A percentile compares a stretch with the other conserved stretches of the same genome.
Evolutionary conservation across 1,140 invertebrate species (phyloP).

Genomic region (Aphelinus certus): DNA sequence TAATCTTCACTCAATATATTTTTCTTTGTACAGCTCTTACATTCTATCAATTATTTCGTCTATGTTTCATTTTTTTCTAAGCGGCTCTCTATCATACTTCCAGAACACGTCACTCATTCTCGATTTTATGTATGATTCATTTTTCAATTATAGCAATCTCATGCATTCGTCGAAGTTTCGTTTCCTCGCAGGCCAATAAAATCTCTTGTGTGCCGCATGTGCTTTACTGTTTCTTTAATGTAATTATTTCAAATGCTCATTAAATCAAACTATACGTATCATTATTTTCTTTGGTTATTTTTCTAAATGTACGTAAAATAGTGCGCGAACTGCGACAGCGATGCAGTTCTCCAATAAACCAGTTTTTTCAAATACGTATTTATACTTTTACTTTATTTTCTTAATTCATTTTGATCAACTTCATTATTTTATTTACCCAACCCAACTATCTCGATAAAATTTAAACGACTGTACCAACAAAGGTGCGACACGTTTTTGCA

Average conservation of each 20-base stretch:
- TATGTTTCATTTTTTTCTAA: slow-evolving; percentile 40
- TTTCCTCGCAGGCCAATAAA: slow-evolving; percentile 41
- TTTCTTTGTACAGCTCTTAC: slow-evolving; percentile 58
- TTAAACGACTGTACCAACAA: slow-evolving; percentile 24
- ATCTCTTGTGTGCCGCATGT: not conserved
- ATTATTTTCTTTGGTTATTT: slow-evolving; percentile 26
- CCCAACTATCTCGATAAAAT: slow-evolving; percentile 34
- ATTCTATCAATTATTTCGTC: slow-evolving; percentile 41
- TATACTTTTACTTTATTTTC: slow-evolving; percentile 22
- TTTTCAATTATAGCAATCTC: not conserved
- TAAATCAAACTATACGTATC: slow-evolving; percentile 42
- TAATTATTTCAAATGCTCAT: slow-evolving; percentile 36
- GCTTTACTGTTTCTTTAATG: slow-evolving; percentile 34
- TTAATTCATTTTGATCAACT: slow-evolving; percentile 10
- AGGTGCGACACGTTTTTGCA: slow-evolving; percentile 16
- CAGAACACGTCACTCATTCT: slow-evolving; percentile 39
- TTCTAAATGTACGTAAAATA: slow-evolving; percentile 49
- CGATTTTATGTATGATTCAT: not conserved
- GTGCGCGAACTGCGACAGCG: slow-evolving; percentile 29
- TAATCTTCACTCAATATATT: slow-evolving; percentile 61
- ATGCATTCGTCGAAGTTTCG: slow-evolving; percentile 42
- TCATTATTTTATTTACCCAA: slow-evolving; percentile 33
- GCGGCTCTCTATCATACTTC: slow-evolving; percentile 26
- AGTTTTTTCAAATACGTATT: slow-evolving; percentile 16
- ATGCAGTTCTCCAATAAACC: slow-evolving; percentile 14